Evolutionary conservation across 2,888 invertebrate genomes (phyloP), one percentile per base, ranked within the genome.

Genomic region (Pyralis farinalis): DNA sequence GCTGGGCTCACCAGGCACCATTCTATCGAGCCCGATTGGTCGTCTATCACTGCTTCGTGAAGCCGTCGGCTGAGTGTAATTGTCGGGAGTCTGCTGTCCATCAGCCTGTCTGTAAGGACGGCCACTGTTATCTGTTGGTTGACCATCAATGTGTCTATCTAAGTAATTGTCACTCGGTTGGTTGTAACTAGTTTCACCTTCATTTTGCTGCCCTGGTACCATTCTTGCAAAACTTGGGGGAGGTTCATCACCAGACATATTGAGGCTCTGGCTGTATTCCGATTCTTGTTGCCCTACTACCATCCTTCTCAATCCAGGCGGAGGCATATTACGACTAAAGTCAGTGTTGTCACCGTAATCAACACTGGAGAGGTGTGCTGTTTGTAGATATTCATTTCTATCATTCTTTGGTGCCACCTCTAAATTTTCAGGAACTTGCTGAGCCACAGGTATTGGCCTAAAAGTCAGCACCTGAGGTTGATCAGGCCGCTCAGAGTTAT

Each of bases 361-460:
- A 7, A 83, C 78, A 53, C 92, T 91, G 1, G 93, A 94, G 34
- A 94, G 74, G 60, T 94, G 94, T 10, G 94, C 94, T 1, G 94
- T 95, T 76, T 94, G 94, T 43, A 95, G 76, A 69, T 95, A 95
- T 69, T 94, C 93, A 67, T 94, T 94, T 43, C 94, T 87, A 56
- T 95, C 94, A 66, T 91, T 92, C 46, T 91, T 92, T 0, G 93
- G 93, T 7, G 91, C 91, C 20, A 92, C 87, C 71, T 93, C 93
- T 57, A 90, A 73, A 60, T 91, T 92, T 44, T 91, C 92, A 1
- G 90, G 88, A 37, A 84, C 68, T 36, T 69, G 74, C 12, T 71
- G 76, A 7, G 72, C 54, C 11, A 74, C 49, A 27, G 75, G 57
- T 45, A 67, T 45, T 0, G 68, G 61, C 34, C 72, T 59, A 40